These are phyloP conservation scores for Tethya wilhelma DNA, from an alignment of 37 sponge, comb jelly and placozoan species.

Conservation along the genomic window DNA sequence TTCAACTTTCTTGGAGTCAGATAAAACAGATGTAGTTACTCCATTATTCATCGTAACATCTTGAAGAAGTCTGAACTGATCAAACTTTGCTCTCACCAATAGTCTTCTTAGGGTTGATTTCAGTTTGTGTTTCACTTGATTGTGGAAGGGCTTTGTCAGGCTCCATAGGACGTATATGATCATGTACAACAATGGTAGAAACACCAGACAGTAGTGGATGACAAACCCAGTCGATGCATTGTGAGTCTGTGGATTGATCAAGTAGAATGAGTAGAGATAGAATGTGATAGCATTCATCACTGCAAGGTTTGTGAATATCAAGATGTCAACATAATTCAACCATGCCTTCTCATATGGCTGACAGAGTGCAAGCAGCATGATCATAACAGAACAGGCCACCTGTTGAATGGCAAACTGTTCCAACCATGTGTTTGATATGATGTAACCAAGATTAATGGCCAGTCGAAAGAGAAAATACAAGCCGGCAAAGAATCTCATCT, in stretches of 20 bases:
- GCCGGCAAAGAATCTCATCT: conserved; percentile 61
- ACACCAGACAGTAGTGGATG: conserved; percentile 29
- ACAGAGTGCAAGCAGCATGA: conserved; percentile 12
- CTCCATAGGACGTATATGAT: conserved; percentile 26
- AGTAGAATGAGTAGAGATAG: neutral
- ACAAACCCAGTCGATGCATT: neutral
- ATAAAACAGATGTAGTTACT: no score
- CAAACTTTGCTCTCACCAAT: no score
- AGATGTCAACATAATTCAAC: conserved; percentile 43
- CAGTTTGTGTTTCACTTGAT: no score
- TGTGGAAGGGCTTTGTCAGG: neutral
- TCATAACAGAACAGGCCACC: neutral
- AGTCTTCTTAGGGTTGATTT: no score
- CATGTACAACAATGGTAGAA: conserved; percentile 44
- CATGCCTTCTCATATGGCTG: conserved; percentile 41
- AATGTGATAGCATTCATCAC: conserved; percentile 18
- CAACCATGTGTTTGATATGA: conserved; percentile 5
- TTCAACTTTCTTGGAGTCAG: no score
- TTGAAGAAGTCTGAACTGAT: no score
- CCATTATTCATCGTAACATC: no score
- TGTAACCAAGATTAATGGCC: conserved; percentile 10
- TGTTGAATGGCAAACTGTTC: conserved; percentile 25
- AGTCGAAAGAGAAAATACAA: conserved; percentile 56
- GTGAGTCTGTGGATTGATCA: neutral
- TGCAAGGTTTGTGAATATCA: conserved; percentile 58